Base-by-base conservation (phyloP, 2,888 invertebrate genomes). In the Yponomeuta cagnagella region DNA sequence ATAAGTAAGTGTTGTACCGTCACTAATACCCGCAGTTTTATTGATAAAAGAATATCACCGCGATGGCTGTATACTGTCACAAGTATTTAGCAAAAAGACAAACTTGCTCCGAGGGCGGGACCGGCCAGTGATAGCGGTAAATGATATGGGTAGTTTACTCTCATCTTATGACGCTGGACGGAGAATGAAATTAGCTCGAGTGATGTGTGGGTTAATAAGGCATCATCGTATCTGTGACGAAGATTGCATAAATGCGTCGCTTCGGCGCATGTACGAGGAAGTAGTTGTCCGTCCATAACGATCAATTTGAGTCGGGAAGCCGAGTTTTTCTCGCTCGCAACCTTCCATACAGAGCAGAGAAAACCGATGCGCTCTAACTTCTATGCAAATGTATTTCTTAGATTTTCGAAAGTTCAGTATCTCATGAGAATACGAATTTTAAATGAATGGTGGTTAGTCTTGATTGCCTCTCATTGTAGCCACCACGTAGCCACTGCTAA, bases 321-420 rank as follows among this genome's bases (percentile, higher is more conserved):
- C 75, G 73, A 77, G 78, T 81, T 83, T 82, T 81, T 81, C 78
- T 76, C 74, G 73, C 75, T 74, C 75, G 74, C 77, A 77, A 77
- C 77, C 77, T 79, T 75, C 80, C 89, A 82, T 90, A 90, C 88
- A 88, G 84, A 90, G 89, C 76, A 80, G 84, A 85, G 88, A 90
- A 90, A 89, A 82, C 78, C 74, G 74, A 74, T 74, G 76, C 77
- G 79, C 78, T 80, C 82, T 80, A 84, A 84, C 85, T 83, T 84
- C 83, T 88, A 88, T 86, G 86, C 85, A 83, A 88, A 85, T 86
- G 78, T 77, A 83, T 85, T 89, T 87, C 85, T 85, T 86, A 82
- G 81, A 82, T 86, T 84, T 88, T 85, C 85, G 85, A 86, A 87
- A 85, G 84, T 80, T 74, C 73, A 74, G 43, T 74, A 74, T 74